Percentiles rank a stretch among this genome's conserved stretches.
phyloP scores from a whole-genome alignment of 2,797 vertebrate genomes.

The Rhinophrynus dorsalis region DNA sequence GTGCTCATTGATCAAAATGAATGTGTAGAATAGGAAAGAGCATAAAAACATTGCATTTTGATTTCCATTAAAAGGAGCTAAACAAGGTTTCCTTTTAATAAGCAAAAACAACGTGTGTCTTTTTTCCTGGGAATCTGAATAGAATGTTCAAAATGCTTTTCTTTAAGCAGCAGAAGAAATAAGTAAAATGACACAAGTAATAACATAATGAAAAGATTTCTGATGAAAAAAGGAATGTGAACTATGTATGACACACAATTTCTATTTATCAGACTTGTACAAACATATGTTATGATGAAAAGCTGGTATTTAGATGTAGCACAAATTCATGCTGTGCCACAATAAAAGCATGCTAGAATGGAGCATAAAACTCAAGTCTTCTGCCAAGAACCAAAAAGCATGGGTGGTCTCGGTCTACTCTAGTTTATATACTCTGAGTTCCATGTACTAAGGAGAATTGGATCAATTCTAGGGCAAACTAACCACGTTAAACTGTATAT shows the following conservation, averaged over 20 bases:
- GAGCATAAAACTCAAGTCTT: background rate
- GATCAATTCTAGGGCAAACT: too few relatives aligned
- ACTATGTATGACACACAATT: conserved; percentile 8
- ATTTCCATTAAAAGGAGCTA: conserved; percentile 46
- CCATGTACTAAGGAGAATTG: too few relatives aligned
- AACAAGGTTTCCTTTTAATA: conserved; percentile 46
- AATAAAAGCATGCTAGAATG: background rate
- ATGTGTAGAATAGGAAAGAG: conserved; percentile 18
- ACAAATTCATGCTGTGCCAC: background rate
- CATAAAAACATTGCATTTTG: conserved; percentile 36
- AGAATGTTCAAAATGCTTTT: conserved; percentile 13
- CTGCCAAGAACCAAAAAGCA: background rate
- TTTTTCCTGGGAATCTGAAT: conserved; percentile 24
- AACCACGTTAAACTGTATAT: too few relatives aligned
- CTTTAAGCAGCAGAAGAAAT: conserved; percentile 10
- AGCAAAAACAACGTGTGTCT: conserved; percentile 38
- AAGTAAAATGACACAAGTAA: conserved; percentile 26
- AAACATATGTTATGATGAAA: conserved; percentile 27
- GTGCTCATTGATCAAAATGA: conserved; percentile 49
- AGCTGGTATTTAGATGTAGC: conserved; percentile 12
- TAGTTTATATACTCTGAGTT: too few relatives aligned
- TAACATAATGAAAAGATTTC: conserved; percentile 11
- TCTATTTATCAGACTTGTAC: conserved; percentile 21
- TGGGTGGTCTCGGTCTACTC: conserved; percentile 19
- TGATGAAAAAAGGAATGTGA: conserved; percentile 4